Conservation (phyloP, 2,113 vertebrate species). For the Acrocephalus kingi region DNA sequence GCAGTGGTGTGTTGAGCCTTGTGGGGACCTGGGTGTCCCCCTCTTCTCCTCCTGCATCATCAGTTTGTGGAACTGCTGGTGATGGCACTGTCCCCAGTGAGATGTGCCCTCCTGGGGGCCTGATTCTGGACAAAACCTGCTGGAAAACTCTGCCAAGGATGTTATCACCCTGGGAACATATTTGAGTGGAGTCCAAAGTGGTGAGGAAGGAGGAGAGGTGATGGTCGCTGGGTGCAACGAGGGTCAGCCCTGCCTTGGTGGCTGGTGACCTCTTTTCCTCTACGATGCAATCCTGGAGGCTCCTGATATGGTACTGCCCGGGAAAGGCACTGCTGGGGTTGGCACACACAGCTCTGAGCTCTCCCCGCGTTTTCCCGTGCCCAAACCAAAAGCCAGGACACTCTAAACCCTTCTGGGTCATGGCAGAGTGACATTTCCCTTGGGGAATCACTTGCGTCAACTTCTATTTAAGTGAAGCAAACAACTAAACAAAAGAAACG, state of each 20-base stretch:
- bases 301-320: accelerated
- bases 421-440: not conserved
- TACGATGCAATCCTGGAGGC: not conserved
- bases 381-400: not conserved
- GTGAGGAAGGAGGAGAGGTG: not conserved
- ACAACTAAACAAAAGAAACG: not conserved
- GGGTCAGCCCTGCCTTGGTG: not conserved
- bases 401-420: not conserved
- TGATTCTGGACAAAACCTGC: not conserved
- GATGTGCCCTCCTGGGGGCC: not conserved
- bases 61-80: not conserved
- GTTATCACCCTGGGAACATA: not conserved
- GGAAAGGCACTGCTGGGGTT: not conserved
- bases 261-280: not conserved
- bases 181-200: not conserved
- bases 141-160: not conserved
- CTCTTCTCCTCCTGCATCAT: not conserved
- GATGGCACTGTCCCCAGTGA: accelerated
- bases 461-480: not conserved
- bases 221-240: not conserved
- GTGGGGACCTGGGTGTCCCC: not conserved
- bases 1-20: accelerated
- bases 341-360: not conserved
- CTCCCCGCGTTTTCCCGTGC: accelerated
- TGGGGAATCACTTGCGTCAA: not conserved